phyloP scores from a whole-genome alignment of 1,140 invertebrate species.

The Philotrypesis tridentata region DNA sequence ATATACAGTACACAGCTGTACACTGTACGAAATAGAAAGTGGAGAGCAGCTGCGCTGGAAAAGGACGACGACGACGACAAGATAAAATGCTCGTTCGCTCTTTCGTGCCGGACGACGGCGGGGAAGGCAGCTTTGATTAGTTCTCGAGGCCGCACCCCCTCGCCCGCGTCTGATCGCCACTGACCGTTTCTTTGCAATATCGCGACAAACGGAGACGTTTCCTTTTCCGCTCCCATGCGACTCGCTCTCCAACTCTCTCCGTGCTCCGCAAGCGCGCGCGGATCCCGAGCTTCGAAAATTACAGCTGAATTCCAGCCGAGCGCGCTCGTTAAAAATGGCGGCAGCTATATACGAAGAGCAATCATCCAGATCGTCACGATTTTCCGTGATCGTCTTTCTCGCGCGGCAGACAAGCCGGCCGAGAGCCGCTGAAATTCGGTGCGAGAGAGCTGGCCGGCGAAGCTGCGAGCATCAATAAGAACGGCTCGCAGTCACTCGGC shows the following conservation, averaged over 20 bases:
- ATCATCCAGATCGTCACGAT: constrained; percentile 25
- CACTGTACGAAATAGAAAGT: constrained; percentile 55
- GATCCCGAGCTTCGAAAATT: too few relatives aligned
- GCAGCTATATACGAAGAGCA: neutral
- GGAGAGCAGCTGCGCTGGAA: constrained; percentile 34
- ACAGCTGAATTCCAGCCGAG: neutral
- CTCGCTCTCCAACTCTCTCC: neutral
- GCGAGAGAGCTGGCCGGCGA: neutral
- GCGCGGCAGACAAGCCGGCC: neutral
- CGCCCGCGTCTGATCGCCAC: neutral
- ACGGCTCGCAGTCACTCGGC: neutral
- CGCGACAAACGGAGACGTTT: neutral
- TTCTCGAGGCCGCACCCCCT: neutral
- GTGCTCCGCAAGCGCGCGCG: too few relatives aligned
- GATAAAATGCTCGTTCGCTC: constrained; percentile 35
- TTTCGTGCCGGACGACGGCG: neutral
- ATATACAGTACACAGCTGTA: too few relatives aligned
- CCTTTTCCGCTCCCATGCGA: neutral
- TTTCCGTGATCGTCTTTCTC: constrained; percentile 23
- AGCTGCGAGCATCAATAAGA: neutral
- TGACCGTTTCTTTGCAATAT: neutral
- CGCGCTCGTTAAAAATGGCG: neutral
- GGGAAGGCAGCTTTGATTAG: constrained; percentile 42
- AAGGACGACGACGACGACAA: constrained; percentile 21
- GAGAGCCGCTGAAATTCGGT: constrained; percentile 17